Conservation (phyloP, 2,888 invertebrate genomes). For the Tethea ocularis region DNA sequence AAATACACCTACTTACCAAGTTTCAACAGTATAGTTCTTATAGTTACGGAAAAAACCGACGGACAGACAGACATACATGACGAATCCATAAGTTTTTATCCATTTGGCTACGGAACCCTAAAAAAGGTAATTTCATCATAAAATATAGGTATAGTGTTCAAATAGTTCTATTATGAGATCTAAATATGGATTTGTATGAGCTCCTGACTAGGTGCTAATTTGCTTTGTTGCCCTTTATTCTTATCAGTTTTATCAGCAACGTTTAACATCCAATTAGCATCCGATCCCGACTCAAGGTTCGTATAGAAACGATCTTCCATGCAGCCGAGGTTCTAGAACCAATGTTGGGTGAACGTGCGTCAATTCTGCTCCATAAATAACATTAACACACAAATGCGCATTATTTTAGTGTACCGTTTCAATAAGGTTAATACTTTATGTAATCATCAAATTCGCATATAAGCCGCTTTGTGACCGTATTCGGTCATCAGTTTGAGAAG, state of each 20-base stretch:
- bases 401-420: conserved; percentile 58
- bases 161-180: conserved; percentile 14
- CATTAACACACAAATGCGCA: too few species aligned
- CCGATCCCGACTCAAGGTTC: conserved; percentile 49
- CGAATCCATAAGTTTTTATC: background rate
- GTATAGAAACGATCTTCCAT: conserved; percentile 57
- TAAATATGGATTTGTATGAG: conserved; percentile 34
- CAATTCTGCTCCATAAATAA: conserved; percentile 62
- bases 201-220: conserved; percentile 49
- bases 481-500: conserved; percentile 42
- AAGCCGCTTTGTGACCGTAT: conserved; percentile 36
- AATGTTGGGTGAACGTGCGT: conserved; percentile 58
- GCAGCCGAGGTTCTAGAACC: conserved; percentile 49
- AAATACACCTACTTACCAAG: too few species aligned
- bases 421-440: conserved; percentile 66
- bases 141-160: background rate
- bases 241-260: conserved; percentile 53
- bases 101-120: background rate
- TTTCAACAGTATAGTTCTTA: too few species aligned
- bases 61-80: background rate
- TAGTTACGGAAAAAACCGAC: too few species aligned
- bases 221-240: conserved; percentile 54
- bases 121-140: background rate
- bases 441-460: conserved; percentile 60
- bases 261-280: conserved; percentile 62